Conservation (phyloP, 2,888 invertebrate genomes). For the Hybos culiciformis region DNA sequence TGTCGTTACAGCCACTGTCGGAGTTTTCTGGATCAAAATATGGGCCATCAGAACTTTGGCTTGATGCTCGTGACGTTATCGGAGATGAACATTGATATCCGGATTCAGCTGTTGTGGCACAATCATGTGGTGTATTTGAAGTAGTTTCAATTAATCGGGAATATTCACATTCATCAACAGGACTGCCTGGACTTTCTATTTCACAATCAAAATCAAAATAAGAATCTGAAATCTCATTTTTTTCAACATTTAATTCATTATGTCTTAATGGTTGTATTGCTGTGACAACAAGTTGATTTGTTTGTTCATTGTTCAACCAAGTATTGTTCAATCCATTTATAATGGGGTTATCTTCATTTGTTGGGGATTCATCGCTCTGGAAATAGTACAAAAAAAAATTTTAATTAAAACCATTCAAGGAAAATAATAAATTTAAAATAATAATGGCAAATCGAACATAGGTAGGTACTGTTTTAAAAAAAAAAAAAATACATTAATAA, state of each 20-base stretch:
- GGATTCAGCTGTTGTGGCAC: conserved; percentile 37
- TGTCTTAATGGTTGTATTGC: conserved; percentile 39
- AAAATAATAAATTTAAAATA: background rate
- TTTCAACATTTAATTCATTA: conserved; percentile 27
- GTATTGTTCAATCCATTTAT: conserved; percentile 28
- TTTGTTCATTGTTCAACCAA: conserved; percentile 25
- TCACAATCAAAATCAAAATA: conserved; percentile 52
- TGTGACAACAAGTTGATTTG: conserved; percentile 24
- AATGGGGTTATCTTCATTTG: conserved; percentile 29
- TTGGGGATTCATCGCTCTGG: conserved; percentile 26
- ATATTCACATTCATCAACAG: conserved; percentile 48
- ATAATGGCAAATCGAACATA: background rate
- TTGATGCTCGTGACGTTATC: conserved; percentile 26
- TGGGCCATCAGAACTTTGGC: conserved; percentile 36
- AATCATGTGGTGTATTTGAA: conserved; percentile 39
- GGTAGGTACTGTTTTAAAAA: background rate
- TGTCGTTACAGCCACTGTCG: conserved; percentile 16
- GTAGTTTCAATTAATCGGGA: conserved; percentile 39
- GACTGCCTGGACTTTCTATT: conserved; percentile 54
- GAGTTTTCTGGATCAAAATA: conserved; percentile 38
- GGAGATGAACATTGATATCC: conserved; percentile 39
- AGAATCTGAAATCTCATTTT: conserved; percentile 36
- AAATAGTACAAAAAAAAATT: conserved; percentile 7
- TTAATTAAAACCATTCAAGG: background rate
- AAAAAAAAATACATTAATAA: background rate